phyloP scores from a whole-genome alignment of 1,140 invertebrate species.

The Drosophila navojoa region DNA sequence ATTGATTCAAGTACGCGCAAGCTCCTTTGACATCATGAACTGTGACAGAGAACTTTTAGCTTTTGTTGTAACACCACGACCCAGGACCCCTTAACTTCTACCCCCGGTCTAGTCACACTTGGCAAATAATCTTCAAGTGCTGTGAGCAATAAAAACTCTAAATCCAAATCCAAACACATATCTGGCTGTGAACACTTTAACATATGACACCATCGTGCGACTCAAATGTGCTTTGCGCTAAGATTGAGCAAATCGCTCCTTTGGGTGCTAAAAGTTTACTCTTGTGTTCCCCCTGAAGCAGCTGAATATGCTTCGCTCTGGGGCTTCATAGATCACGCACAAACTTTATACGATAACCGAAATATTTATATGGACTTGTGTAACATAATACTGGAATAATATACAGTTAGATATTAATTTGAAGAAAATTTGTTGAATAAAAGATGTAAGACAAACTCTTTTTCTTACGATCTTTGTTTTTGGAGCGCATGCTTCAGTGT shows the following conservation, averaged over 20 bases:
- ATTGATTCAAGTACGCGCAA: constrained; percentile 13
- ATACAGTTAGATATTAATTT: too few relatives aligned
- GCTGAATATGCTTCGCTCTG: not conserved
- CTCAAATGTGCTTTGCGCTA: constrained; percentile 23
- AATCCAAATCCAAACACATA: constrained; percentile 38
- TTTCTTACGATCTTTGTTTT: not conserved
- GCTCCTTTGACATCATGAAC: not conserved
- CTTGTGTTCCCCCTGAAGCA: not conserved
- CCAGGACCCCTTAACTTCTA: not conserved
- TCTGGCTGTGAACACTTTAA: constrained; percentile 45
- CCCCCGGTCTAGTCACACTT: constrained; percentile 51
- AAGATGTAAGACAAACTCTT: not conserved
- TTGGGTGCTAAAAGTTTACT: not conserved
- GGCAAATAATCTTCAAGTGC: constrained; percentile 41
- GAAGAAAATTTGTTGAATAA: too few relatives aligned
- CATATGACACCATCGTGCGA: constrained; percentile 14
- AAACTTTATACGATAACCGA: too few relatives aligned
- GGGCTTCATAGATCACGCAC: too few relatives aligned
- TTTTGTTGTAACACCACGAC: not conserved
- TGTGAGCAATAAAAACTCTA: constrained; percentile 43
- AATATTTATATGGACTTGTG: too few relatives aligned
- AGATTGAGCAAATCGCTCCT: constrained; percentile 29
- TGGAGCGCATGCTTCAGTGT: not conserved
- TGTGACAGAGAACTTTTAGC: constrained; percentile 1
- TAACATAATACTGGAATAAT: too few relatives aligned